phyloP scores from a whole-genome alignment of 2,113 vertebrate genomes.

The Anthoscopus minutus region DNA sequence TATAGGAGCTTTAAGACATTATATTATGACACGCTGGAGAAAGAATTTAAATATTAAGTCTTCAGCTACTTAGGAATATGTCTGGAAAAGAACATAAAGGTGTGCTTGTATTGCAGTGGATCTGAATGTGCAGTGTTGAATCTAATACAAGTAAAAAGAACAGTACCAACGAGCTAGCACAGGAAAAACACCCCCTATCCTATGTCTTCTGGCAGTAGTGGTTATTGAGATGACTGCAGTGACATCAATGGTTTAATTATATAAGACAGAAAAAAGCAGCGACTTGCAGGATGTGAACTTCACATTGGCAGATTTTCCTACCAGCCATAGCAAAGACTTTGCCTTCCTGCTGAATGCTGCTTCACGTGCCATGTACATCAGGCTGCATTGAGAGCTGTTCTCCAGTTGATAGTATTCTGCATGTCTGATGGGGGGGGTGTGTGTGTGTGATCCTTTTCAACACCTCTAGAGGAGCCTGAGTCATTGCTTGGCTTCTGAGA shows the following conservation, averaged over 20 bases:
- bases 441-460: not conserved
- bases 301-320: not conserved
- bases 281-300: not conserved
- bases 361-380: not conserved
- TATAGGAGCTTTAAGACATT: not conserved
- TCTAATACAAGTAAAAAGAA: not conserved
- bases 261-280: not conserved
- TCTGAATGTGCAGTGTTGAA: not conserved
- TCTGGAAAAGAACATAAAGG: not conserved
- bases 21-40: not conserved
- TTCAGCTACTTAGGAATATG: not conserved
- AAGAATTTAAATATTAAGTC: not conserved
- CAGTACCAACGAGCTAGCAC: not conserved
- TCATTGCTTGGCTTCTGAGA: not conserved
- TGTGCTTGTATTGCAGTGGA: not conserved
- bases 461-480: not conserved
- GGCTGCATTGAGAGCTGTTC: not conserved
- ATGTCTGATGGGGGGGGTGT: accelerated
- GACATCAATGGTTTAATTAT: not conserved
- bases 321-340: not conserved
- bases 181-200: not conserved
- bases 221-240: not conserved
- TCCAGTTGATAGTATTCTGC: not conserved
- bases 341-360: not conserved
- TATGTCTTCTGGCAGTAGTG: not conserved